Evolutionary conservation across 2,888 invertebrate genomes (phyloP), one percentile per base, ranked within the genome.

Genomic region (Rhogogaster chlorosoma): DNA sequence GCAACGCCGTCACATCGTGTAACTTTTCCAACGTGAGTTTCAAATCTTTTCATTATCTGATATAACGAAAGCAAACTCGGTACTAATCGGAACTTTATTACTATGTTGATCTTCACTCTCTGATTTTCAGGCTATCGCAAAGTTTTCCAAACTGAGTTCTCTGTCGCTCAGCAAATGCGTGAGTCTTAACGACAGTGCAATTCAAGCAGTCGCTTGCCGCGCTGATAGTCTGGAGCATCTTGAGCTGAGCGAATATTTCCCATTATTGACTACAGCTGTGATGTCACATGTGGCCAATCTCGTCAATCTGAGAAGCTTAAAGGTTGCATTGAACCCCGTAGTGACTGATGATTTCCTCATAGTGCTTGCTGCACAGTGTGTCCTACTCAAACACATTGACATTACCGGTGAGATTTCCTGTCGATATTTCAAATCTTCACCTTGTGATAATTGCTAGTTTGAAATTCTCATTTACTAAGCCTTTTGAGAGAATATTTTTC

Each of bases 281-380:
- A 88, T 94, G 88, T 91, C 94, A 26, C 89, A 94, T 0, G 86
- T 95, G 7, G 90, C 93, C 0, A 92, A 90, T 0, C 90, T 95
- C 18, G 92, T 92, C 0, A 94, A 95, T 87, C 90, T 95, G 86
- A 94, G 94, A 88, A 88, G 88, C 0, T 88, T 95, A 73, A 94
- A 94, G 87, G 87, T 95, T 70, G 93, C 93, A 87, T 91, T 92
- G 83, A 95, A 95, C 86, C 90, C 93, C 6, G 93, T 93, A 84
- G 94, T 96, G 29, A 94, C 94, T 0, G 95, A 96, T 88, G 91
- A 93, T 0, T 94, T 95, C 32, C 85, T 96, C 86, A 94, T 94
- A 87, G 93, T 92, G 75, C 89, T 96, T 7, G 94, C 94, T 64
- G 84, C 86, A 4, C 88, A 87, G 42, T 92, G 92, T 82, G 90